Evolutionary conservation across 2,113 vertebrate genomes (phyloP), one percentile per base, ranked within the genome.

Genomic region (Pandion haliaetus): DNA sequence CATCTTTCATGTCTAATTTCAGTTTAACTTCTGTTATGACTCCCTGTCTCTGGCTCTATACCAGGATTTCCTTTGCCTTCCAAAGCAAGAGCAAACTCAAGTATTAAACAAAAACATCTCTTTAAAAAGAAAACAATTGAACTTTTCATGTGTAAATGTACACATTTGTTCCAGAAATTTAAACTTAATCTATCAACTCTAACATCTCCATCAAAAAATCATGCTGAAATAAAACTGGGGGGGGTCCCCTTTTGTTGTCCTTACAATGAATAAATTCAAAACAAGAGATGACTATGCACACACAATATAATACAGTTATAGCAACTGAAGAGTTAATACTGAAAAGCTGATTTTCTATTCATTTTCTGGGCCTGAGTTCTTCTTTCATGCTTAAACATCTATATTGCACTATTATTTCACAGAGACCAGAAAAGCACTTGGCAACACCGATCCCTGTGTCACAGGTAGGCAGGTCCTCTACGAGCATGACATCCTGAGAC

Each of bases 1-100:
- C 83, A 32, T 23, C 83, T 90, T 94, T 93, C 62, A 92, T 70
- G 66, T 92, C 82, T 95, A 86, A 95, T 92, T 94, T 85, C 71
- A 72, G 82, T 79, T 90, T 67, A 91, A 54, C 28, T 72, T 93
- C 50, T 94, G 58, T 91, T 95, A 72, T 45, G 62, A 86, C 49
- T 84, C 82, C 36, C 36, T 50, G 44, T n/a, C 70, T 74, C 61
- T 77, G n/a, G 31, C 73, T 78, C 26, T 67, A 18, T 57, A 82
- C 34, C 85, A 92, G 74, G 78, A 88, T 90, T 90, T 95, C 90
- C 85, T 90, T 54, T 82, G 66, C 54, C 12, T 90, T 95, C 71
- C 93, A 50, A 92, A 87, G 62, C 23, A 90, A 82, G 15, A 94
- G 49, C 50, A 91, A 91, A 91, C 17, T 77, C 40, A 80, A 91